Percentiles rank a stretch among this genome's conserved stretches.
phyloP scores from a whole-genome alignment of 2,888 invertebrate species.

The Drosophila siamana region DNA sequence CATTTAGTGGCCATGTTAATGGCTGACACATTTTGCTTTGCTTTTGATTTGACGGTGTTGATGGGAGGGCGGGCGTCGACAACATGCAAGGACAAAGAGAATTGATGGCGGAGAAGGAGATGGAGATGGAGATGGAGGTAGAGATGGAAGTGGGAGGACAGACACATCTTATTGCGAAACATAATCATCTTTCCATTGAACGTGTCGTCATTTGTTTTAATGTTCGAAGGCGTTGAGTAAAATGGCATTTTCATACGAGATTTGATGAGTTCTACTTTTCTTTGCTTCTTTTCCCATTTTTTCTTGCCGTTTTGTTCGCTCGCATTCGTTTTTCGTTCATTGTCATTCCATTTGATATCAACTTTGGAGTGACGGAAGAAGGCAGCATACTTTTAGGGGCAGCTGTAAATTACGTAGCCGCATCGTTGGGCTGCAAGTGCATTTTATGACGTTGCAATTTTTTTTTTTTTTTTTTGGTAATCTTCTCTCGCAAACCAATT shows the following conservation, averaged over 20 bases:
- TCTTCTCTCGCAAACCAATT: constrained; percentile 54
- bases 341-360: constrained; percentile 7
- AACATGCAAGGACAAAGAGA: not conserved
- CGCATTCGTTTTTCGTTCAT: not conserved
- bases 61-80: not conserved
- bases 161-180: constrained; percentile 37
- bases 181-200: constrained; percentile 65
- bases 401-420: constrained; percentile 31
- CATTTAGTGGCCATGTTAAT: constrained; percentile 63
- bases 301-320: not conserved
- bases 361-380: not conserved
- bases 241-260: constrained; percentile 52
- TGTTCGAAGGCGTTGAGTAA: constrained; percentile 46
- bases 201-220: constrained; percentile 74
- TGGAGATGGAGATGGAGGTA: no score
- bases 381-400: constrained; percentile 31
- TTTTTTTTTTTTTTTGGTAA: no score
- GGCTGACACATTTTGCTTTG: constrained; percentile 59
- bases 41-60: constrained; percentile 36
- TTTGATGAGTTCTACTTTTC: constrained; percentile 59
- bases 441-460: constrained; percentile 70
- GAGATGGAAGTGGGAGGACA: not conserved
- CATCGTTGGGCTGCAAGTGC: constrained; percentile 58
- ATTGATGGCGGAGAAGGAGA: no score
- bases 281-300: constrained; percentile 17